A percentile compares a stretch with the other conserved stretches of the same genome.
Evolutionary conservation across 2,113 vertebrate genomes (phyloP).

Genomic region (Plecturocebus donacophilus): DNA sequence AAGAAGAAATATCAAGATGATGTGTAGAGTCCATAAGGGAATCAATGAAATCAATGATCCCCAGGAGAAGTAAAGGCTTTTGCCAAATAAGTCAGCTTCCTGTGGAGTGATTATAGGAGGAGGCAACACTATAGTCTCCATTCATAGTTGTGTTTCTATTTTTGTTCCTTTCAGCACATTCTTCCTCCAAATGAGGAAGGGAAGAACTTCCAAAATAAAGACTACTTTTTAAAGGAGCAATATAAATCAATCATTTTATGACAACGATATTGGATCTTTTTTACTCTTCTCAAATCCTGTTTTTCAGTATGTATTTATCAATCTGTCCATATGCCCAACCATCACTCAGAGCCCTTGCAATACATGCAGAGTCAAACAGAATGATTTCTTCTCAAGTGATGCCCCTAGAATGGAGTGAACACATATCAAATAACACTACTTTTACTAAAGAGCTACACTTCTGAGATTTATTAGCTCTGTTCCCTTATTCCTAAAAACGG

Average conservation of each 20-base stretch:
- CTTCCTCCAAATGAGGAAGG: slow-evolving; percentile 66
- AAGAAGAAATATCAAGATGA: slow-evolving; percentile 63
- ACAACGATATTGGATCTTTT: background rate
- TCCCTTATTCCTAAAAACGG: background rate
- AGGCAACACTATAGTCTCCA: slow-evolving; percentile 63
- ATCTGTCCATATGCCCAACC: background rate
- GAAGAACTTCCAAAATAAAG: slow-evolving; percentile 55
- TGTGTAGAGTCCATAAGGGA: slow-evolving; percentile 52
- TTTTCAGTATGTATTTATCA: background rate
- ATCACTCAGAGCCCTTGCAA: background rate
- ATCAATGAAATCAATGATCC: slow-evolving; percentile 70
- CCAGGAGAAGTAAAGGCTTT: slow-evolving; percentile 69
- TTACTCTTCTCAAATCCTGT: background rate
- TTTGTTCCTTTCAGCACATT: slow-evolving; percentile 68
- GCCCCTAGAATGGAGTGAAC: background rate
- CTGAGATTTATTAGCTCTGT: background rate
- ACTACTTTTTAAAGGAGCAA: slow-evolving; percentile 8
- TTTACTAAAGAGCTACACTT: background rate
- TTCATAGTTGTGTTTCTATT: slow-evolving; percentile 70
- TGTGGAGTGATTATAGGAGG: slow-evolving; percentile 62
- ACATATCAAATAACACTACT: background rate
- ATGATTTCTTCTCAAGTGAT: background rate
- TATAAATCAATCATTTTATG: background rate
- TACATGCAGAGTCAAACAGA: background rate
- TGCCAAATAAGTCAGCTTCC: slow-evolving; percentile 75